A percentile compares a stretch with the other conserved stretches of the same genome.
These are phyloP conservation scores for Heteromyza rotundicornis DNA, from an alignment of 2,888 invertebrate genomes.

Conservation along the genomic window DNA sequence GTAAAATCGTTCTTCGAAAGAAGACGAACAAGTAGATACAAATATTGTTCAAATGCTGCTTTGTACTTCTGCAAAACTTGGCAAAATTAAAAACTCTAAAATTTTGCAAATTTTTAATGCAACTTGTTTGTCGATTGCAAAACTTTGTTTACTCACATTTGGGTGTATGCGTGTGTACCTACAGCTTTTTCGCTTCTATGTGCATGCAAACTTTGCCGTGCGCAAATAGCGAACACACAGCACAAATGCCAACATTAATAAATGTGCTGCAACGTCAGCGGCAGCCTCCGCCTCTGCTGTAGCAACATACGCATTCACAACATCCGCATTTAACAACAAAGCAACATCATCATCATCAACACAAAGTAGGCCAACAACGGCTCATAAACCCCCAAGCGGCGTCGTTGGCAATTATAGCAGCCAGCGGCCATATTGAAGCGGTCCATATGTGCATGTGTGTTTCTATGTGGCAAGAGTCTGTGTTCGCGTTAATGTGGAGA, in stretches of 20 bases:
- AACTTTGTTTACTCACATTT: no score
- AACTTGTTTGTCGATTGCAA: no score
- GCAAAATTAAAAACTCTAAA: no score
- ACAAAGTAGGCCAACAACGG: slow-evolving; percentile 18
- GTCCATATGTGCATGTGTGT: slow-evolving; percentile 12
- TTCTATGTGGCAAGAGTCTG: background rate
- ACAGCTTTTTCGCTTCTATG: background rate
- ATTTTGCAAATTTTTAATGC: no score
- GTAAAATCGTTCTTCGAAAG: no score
- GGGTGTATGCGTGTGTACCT: no score
- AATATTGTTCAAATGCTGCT: no score
- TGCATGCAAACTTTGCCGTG: no score
- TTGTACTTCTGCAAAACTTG: no score
- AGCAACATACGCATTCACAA: background rate
- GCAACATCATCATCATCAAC: slow-evolving; percentile 17
- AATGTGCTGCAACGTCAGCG: background rate
- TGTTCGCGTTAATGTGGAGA: background rate
- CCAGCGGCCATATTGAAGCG: slow-evolving; percentile 25
- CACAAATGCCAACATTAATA: background rate
- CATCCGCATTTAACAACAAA: slow-evolving; percentile 16
- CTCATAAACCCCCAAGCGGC: slow-evolving; percentile 7
- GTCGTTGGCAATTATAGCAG: slow-evolving; percentile 5
- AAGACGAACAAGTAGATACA: no score
- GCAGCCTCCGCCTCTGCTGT: background rate
- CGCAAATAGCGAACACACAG: background rate